Evolutionary conservation across 64 coral and sea anemone genomes (phyloP), one percentile per base, ranked within the genome.

Genomic region (Pocillopora damicornis): DNA sequence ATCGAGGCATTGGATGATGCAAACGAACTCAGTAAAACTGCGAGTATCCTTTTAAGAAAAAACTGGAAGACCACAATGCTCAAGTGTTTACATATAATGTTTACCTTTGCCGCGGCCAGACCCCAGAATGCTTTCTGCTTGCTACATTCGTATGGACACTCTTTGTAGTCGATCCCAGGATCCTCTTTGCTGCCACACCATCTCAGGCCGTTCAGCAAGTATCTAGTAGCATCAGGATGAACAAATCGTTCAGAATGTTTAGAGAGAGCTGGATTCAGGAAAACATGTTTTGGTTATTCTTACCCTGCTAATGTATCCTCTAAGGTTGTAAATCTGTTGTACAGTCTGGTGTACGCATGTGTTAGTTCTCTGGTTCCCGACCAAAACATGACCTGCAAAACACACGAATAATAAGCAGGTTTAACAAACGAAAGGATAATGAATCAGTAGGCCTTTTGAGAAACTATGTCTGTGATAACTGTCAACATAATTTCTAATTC

Each of bases 291-390:
- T 37, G 16, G 0, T 36, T 14, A 16, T 17, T 37, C 93, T 72
- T 84, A 99, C 97, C 97, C 97, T 42, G 97, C 90, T n/a, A 99
- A 61, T 69, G 97, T 99, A 75, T 99, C 93, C 83, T 99, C 97
- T 57, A 99, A 66, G 10, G 97, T 94, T 61, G 89, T 81, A 69
- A 92, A 99, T 90, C 88, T 92, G 15, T 86, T 56, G 38, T 95
- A 91, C 57, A 99, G 81, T 11, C 76, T 74, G 77, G 97, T 90
- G 72, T 95, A 93, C 45, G 93, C 91, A 88, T 95, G 97, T 1
- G 93, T 80, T 37, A 91, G 92, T 62, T 99, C 93, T 78, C 93
- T 89, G 42, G 97, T 90, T 4, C 97, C 97, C 37, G 97, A 99
- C 97, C 97, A 99, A 57, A 99, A 81, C 89, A 99, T 66, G 42